Evolutionary conservation across 2,888 invertebrate species (phyloP).

Genomic region (Eristalis tenax): DNA sequence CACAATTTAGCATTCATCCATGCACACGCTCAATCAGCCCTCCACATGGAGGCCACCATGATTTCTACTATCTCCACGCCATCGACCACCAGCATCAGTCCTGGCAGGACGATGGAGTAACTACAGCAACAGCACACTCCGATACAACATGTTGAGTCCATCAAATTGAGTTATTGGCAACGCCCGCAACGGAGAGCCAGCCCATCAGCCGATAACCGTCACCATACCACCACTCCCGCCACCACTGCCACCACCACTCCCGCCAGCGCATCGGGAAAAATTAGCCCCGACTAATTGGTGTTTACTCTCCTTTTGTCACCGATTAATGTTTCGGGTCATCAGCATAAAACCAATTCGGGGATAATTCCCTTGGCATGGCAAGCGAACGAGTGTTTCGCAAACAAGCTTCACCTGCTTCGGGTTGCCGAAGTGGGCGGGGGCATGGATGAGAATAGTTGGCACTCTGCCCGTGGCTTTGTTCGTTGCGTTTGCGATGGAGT

Average conservation of each 20-base stretch:
- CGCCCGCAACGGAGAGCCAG: background rate
- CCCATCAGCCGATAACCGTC: conserved; percentile 23
- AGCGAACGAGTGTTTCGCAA: conserved; percentile 25
- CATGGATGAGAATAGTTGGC: background rate
- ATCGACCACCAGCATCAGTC: conserved; percentile 13
- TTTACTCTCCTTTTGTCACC: conserved; percentile 60
- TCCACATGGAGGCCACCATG: background rate
- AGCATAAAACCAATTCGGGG: conserved; percentile 49
- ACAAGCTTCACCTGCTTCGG: background rate
- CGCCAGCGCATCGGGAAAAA: conserved; percentile 16
- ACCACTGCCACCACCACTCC: background rate
- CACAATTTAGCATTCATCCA: background rate
- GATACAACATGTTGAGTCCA: background rate
- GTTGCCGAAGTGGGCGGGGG: background rate
- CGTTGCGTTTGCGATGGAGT: background rate
- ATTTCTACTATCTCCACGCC: background rate
- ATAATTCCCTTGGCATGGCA: conserved; percentile 11
- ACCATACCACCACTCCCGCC: conserved; percentile 10
- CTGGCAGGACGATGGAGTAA: background rate
- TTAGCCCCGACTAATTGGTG: conserved; percentile 63
- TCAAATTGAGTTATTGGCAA: conserved; percentile 38
- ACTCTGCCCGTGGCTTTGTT: background rate
- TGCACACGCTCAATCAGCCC: background rate
- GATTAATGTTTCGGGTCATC: conserved; percentile 65
- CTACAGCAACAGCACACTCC: background rate